A percentile compares a stretch with the other conserved stretches of the same genome.
Conservation (phyloP, 2,797 vertebrate species). For the Pipistrellus pipistrellus region DNA sequence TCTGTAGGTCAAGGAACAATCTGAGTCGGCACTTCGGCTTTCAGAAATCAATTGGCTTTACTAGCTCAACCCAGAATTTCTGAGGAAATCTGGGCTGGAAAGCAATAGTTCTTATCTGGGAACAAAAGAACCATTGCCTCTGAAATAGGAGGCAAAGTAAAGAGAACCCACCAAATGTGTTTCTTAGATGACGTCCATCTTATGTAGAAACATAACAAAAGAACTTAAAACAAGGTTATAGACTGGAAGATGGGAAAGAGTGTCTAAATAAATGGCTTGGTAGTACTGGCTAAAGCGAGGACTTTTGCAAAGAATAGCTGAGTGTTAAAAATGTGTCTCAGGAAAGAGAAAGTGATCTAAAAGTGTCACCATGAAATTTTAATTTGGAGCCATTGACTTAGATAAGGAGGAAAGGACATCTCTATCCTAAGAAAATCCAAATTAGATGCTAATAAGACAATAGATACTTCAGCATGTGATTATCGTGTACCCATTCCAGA, state of each 20-base stretch:
- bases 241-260: background rate
- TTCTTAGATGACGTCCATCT: background rate
- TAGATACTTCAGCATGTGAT: background rate
- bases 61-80: background rate
- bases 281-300: background rate
- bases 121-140: background rate
- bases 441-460: background rate
- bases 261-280: background rate
- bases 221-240: background rate
- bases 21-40: constrained; percentile 2
- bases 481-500: background rate
- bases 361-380: constrained; percentile 11
- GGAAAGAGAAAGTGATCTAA: background rate
- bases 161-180: background rate
- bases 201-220: background rate
- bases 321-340: background rate
- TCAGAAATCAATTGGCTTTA: background rate
- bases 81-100: background rate
- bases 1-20: background rate
- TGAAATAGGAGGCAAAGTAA: constrained; percentile 50
- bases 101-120: background rate
- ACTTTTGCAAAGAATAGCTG: background rate
- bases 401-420: background rate
- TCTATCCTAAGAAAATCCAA: constrained; percentile 21
- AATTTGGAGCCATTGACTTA: background rate